Evolutionary conservation across 2,888 invertebrate species (phyloP).

Genomic region (Camptogramma bilineatum): DNA sequence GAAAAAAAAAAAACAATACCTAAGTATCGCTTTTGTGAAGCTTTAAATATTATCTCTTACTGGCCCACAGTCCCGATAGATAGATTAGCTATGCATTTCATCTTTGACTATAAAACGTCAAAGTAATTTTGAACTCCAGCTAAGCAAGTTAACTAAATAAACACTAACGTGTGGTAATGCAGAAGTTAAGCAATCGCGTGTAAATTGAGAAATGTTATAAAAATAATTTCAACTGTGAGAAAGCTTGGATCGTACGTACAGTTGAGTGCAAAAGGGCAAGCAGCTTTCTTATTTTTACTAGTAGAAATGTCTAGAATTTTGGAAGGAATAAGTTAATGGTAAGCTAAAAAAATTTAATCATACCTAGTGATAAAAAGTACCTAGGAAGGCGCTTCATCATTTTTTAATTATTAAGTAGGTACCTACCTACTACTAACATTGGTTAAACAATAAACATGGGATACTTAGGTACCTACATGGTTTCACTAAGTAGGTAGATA

Average conservation of each 20-base stretch:
- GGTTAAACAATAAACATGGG: too few relatives aligned
- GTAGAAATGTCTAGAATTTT: too few relatives aligned
- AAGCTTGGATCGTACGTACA: background rate
- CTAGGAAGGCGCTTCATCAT: too few relatives aligned
- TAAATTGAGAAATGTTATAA: slow-evolving; percentile 17
- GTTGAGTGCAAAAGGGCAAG: slow-evolving; percentile 6
- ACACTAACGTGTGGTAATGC: slow-evolving; percentile 45
- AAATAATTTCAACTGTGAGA: slow-evolving; percentile 5
- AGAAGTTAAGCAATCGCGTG: slow-evolving; percentile 53
- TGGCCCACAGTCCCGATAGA: slow-evolving; percentile 18
- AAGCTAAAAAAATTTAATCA: too few relatives aligned
- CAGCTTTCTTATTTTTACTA: background rate
- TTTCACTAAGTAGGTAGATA: too few relatives aligned
- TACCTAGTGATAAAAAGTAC: too few relatives aligned
- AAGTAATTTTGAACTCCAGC: slow-evolving; percentile 43
- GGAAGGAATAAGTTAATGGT: too few relatives aligned
- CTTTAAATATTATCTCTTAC: slow-evolving; percentile 10
- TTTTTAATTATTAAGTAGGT: too few relatives aligned
- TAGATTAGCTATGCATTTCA: slow-evolving; percentile 28
- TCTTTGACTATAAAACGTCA: slow-evolving; percentile 32
- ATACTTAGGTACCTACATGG: too few relatives aligned
- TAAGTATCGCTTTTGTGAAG: too few relatives aligned
- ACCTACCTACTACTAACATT: too few relatives aligned
- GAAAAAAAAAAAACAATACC: too few relatives aligned
- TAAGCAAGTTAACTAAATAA: slow-evolving; percentile 49